Conservation (phyloP, 1,140 invertebrate genomes). For the Pseudobourletiella spinata region DNA sequence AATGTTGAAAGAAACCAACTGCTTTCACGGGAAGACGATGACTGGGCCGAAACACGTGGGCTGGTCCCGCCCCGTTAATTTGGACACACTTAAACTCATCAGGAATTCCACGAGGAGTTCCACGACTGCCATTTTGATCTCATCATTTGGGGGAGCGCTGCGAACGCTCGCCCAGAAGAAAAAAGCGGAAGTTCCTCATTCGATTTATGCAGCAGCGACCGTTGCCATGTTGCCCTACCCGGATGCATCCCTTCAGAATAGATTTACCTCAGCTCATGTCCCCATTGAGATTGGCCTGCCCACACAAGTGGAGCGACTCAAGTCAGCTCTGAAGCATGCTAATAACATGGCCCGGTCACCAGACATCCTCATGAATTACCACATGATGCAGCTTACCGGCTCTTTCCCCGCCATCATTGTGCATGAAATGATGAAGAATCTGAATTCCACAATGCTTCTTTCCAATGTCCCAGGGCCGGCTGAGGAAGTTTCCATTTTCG, state of each 20-base stretch:
- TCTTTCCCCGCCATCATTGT: slow-evolving; percentile 8
- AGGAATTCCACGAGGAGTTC: slow-evolving; percentile 13
- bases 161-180: slow-evolving; percentile 10
- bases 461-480: slow-evolving; percentile 32
- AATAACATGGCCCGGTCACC: slow-evolving; percentile 11
- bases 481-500: slow-evolving; percentile 22
- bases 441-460: slow-evolving; percentile 21
- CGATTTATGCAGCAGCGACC: slow-evolving; percentile 9
- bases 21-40: slow-evolving; percentile 27
- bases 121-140: slow-evolving; percentile 16
- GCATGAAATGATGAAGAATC: slow-evolving; percentile 9
- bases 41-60: slow-evolving; percentile 26
- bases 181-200: not conserved
- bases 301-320: slow-evolving; percentile 11
- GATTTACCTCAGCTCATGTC: slow-evolving; percentile 29
- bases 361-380: slow-evolving; percentile 21
- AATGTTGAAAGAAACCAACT: slow-evolving; percentile 25
- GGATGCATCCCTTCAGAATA: slow-evolving; percentile 17
- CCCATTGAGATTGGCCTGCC: slow-evolving; percentile 20
- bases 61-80: slow-evolving; percentile 16
- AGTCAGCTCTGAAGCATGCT: slow-evolving; percentile 9
- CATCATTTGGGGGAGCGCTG: slow-evolving; percentile 12
- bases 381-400: slow-evolving; percentile 22
- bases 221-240: slow-evolving; percentile 27
- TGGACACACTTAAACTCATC: slow-evolving; percentile 8